These are phyloP conservation scores for Tympanuchus pallidicinctus DNA, from an alignment of 2,113 vertebrate species.

Conservation along the genomic window DNA sequence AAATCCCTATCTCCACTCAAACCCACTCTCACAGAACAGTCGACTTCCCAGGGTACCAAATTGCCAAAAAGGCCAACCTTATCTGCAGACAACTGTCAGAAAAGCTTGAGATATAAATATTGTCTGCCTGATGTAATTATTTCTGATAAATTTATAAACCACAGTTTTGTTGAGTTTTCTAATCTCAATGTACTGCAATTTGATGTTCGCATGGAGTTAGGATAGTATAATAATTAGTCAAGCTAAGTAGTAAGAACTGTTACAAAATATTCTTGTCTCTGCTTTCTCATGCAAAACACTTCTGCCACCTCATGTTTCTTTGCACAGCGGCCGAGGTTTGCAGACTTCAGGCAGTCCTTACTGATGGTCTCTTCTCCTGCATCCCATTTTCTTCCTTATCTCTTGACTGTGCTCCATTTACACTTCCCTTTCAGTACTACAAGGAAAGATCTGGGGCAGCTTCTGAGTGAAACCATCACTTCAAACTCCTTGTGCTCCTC, in stretches of 20 bases:
- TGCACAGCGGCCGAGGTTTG: fast-evolving
- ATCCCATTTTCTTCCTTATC: background rate
- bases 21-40: background rate
- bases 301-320: background rate
- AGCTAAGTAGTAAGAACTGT: background rate
- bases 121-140: background rate
- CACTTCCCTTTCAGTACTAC: background rate
- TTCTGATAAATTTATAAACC: background rate
- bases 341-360: background rate
- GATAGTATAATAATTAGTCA: background rate
- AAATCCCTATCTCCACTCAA: slow-evolving; percentile 51
- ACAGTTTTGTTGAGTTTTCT: background rate
- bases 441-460: background rate
- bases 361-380: background rate
- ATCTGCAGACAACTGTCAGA: background rate
- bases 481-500: fast-evolving
- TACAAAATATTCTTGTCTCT: background rate
- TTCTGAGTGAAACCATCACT: background rate
- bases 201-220: background rate
- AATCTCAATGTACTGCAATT: background rate
- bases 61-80: background rate
- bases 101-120: background rate
- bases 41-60: background rate
- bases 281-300: background rate
- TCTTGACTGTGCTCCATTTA: background rate